Evolutionary conservation across 2,797 vertebrate genomes (phyloP).

Genomic region (Thaleichthys pacificus): DNA sequence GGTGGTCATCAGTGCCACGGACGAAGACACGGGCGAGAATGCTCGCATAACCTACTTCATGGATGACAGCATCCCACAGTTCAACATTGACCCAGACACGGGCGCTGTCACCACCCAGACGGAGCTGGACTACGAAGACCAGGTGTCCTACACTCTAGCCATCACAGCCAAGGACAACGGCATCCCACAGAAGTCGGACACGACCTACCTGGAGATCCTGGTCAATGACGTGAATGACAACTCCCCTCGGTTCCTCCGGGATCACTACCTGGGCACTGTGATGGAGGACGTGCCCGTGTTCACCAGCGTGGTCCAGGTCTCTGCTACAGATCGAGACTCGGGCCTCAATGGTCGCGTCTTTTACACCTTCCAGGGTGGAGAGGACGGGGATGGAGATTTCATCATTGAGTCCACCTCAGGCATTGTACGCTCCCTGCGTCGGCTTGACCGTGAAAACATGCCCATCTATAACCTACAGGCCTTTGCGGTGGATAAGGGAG

Average conservation of each 20-base stretch:
- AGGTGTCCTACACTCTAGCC: slow-evolving; percentile 93
- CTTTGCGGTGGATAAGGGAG: slow-evolving; percentile 89
- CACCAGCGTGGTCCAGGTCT: slow-evolving; percentile 92
- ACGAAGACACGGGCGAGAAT: slow-evolving; percentile 94
- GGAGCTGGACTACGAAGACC: slow-evolving; percentile 95
- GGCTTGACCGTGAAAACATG: slow-evolving; percentile 92
- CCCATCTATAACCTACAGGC: slow-evolving; percentile 84
- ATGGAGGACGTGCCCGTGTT: slow-evolving; percentile 93
- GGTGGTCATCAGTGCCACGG: slow-evolving; percentile 92
- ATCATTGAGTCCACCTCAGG: slow-evolving; percentile 95
- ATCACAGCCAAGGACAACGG: slow-evolving; percentile 94
- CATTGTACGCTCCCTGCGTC: slow-evolving; percentile 86
- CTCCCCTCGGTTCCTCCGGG: slow-evolving; percentile 86
- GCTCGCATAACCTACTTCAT: slow-evolving; percentile 93
- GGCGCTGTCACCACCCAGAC: slow-evolving; percentile 92
- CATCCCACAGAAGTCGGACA: slow-evolving; percentile 96
- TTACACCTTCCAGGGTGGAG: slow-evolving; percentile 94
- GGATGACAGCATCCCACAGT: slow-evolving; percentile 98
- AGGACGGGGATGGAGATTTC: slow-evolving; percentile 93
- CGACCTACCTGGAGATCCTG: slow-evolving; percentile 94
- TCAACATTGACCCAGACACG: slow-evolving; percentile 83
- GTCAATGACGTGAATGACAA: slow-evolving; percentile 96
- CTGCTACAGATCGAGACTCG: slow-evolving; percentile 89
- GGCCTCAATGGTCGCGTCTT: slow-evolving; percentile 91
- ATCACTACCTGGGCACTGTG: slow-evolving; percentile 86